phyloP scores from a whole-genome alignment of 2,113 vertebrate species.

The Ranitomeya imitator region DNA sequence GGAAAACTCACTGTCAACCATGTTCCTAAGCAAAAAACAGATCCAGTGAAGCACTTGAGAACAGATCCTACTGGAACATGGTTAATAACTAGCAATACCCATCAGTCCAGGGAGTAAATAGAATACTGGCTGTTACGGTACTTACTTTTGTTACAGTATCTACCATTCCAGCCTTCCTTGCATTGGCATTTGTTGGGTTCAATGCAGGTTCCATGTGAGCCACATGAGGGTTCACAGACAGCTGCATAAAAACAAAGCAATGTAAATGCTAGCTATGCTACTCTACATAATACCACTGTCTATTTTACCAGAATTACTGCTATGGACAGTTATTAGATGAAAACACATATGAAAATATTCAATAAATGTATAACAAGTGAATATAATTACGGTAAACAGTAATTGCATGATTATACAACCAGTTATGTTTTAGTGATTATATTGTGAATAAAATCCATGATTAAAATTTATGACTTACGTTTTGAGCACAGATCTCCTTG shows the following conservation, averaged over 20 bases:
- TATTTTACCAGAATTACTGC: too few relatives aligned
- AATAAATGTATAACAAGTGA: too few relatives aligned
- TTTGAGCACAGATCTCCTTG: slow-evolving; percentile 88
- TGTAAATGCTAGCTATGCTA: neutral
- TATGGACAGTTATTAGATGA: neutral
- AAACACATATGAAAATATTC: neutral
- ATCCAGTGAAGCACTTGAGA: too few relatives aligned
- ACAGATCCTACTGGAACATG: neutral
- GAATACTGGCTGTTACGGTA: slow-evolving; percentile 42
- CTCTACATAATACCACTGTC: neutral
- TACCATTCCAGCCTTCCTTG: slow-evolving; percentile 84
- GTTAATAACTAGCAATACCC: neutral
- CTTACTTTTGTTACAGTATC: slow-evolving; percentile 89
- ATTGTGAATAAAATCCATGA: neutral
- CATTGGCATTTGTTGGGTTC: slow-evolving; percentile 87
- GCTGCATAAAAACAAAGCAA: slow-evolving; percentile 67
- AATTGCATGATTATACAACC: neutral
- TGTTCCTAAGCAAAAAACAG: too few relatives aligned
- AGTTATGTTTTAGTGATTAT: neutral
- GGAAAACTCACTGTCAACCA: too few relatives aligned
- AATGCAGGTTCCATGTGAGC: slow-evolving; percentile 76
- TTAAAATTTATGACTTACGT: slow-evolving; percentile 72
- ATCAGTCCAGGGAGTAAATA: neutral
- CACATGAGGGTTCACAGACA: slow-evolving; percentile 84
- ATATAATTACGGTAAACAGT: neutral